Evolutionary conservation across 2,888 invertebrate genomes (phyloP), one percentile per base, ranked within the genome.

Genomic region (Petrolisthes cinctipes): DNA sequence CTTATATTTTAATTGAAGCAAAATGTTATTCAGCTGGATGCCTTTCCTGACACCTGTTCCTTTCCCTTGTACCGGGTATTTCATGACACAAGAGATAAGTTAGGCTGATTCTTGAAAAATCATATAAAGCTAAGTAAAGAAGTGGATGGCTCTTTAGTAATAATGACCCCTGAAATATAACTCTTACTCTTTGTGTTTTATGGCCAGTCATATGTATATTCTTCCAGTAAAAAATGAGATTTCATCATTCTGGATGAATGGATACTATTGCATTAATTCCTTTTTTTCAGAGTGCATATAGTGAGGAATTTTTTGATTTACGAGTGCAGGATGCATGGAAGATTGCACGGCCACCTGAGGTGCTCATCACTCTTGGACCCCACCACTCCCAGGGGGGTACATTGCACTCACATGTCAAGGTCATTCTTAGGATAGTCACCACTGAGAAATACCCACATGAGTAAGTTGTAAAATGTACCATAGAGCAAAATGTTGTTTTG

Each of bases 301-400:
- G 76, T 57, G 82, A 88, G 54, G 85, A 88, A 71, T 88, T 88
- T 82, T 51, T 23, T 37, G 88, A 88, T 56, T 56, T 88, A 37
- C 73, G 88, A 68, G 82, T 85, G 20, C n/a, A 88, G 71, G 88
- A 88, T 78, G 81, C 54, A n/a, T 88, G 88, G 88, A 85, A 88
- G n/a, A 82, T 88, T 7, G n/a, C 53, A n/a, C 75, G 88, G 14
- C 82, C 88, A 4, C 88, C 88, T 53, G 88, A 88, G 5, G 88
- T 88, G 17, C 66, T 54, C n/a, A 51, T 88, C 51, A 81, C n/a
- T 4, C 57, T 88, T 17, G 88, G 88, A 17, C 88, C 88, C 5
- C 76, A 85, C 14, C 88, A 85, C 76, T 88, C 88, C 0, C 78
- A 82, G 11, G 88, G 88, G 7, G 88, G 88, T 11, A 88, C 85